These are phyloP conservation scores for Leptopilina clavipes DNA, from an alignment of 1,140 invertebrate genomes.

Conservation along the genomic window DNA sequence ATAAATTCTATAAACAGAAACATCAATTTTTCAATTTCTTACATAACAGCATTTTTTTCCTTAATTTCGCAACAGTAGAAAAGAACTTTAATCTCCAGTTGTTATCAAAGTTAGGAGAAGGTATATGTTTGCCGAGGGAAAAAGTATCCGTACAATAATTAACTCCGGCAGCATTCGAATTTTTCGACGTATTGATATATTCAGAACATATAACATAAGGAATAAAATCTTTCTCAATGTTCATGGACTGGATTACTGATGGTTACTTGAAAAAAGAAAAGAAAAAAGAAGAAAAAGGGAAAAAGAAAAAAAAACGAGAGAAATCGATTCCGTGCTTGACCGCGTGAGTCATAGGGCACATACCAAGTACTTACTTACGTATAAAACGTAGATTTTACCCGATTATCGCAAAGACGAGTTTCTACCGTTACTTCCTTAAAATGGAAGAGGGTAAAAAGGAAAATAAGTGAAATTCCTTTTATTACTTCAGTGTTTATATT, in stretches of 20 bases:
- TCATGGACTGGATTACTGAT: neutral
- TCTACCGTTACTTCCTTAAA: neutral
- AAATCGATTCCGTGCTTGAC: slow-evolving; percentile 31
- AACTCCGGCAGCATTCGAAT: slow-evolving; percentile 16
- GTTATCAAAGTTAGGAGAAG: too few species aligned
- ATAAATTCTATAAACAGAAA: too few species aligned
- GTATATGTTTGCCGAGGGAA: too few species aligned
- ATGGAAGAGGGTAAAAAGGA: slow-evolving; percentile 15
- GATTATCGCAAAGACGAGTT: slow-evolving; percentile 27
- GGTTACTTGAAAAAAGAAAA: neutral
- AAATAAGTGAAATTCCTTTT: slow-evolving; percentile 11
- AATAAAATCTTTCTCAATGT: neutral
- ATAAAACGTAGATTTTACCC: slow-evolving; percentile 13
- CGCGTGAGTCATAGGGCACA: slow-evolving; percentile 31
- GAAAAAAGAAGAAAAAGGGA: too few species aligned
- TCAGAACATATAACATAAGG: neutral
- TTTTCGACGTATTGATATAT: neutral
- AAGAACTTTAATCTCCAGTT: too few species aligned
- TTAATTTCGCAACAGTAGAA: too few species aligned
- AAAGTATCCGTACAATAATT: too few species aligned
- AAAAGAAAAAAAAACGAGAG: slow-evolving; percentile 5
- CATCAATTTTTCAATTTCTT: too few species aligned
- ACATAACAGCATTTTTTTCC: too few species aligned
- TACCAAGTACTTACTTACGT: slow-evolving; percentile 30
- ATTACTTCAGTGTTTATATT: neutral